Base-by-base conservation (phyloP, 2,113 vertebrate species). In the Neotragus moschatus region DNA sequence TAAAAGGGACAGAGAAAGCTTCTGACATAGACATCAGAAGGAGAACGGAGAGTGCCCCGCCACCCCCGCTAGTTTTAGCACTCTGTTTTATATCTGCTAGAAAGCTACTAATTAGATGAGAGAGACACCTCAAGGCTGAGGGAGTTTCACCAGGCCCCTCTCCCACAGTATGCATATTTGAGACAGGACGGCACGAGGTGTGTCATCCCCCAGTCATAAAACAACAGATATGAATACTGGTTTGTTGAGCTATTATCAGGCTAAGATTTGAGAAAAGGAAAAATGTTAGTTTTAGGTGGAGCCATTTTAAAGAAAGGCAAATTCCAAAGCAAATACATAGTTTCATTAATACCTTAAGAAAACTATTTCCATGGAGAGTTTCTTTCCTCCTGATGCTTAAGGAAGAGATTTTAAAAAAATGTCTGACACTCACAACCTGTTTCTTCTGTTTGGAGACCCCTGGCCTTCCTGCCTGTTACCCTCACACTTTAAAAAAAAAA, bases 101-200 rank as follows among this genome's bases (percentile, higher is more conserved):
- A 70, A 39, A 70, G n/a, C n/a, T 70, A 39, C 6, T 39, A 23
- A 39, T 70, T 36, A 70, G 66, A 13, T 70, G 39, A 39, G n/a
- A 70, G n/a, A 70, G 66, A 39, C 2, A 23, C 10, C 19, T 39
- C n/a, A 70, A 70, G 66, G 19, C 66, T 70, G n/a, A 70, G n/a
- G n/a, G 66, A 39, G 36, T 70, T 70, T 70, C 66, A 39, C n/a
- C 66, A 70, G n/a, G 19, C 19, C n/a, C 66, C n/a, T 39, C 66
- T 70, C 66, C 66, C 10, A 70, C 19, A 70, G 21, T 70, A 70
- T 70, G 66, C 11, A 70, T 39, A 23, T 39, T 23, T 70, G n/a
- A 39, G 66, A 70, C 23, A 70, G n/a, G n/a, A 70, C 23, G 10
- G 2, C n/a, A 23, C 0, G 5, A 70, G n/a, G 0, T 70, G 10